These are phyloP conservation scores for Linyphia triangularis DNA, from an alignment of 2,888 invertebrate species.

Conservation along the genomic window DNA sequence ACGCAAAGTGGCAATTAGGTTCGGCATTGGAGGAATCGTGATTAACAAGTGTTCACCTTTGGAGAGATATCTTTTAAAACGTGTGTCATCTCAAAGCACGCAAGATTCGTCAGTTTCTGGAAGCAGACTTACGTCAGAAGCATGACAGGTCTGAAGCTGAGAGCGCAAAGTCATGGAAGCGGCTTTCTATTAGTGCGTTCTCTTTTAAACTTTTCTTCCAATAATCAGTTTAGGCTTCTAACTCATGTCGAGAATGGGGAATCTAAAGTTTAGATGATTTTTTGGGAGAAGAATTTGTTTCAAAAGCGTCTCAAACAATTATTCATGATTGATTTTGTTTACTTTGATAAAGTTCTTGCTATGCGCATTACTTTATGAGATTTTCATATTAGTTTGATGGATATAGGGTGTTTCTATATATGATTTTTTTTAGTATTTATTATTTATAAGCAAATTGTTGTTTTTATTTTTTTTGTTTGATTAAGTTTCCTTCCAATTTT, in stretches of 20 bases:
- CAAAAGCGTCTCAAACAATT: too few relatives aligned
- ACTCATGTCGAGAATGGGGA: background rate
- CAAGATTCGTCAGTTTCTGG: slow-evolving; percentile 34
- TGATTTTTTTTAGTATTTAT: too few relatives aligned
- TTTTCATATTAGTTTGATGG: too few relatives aligned
- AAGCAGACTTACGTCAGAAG: background rate
- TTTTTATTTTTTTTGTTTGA: too few relatives aligned
- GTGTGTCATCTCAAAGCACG: slow-evolving; percentile 54
- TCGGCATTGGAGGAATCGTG: slow-evolving; percentile 38
- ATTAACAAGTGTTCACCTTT: slow-evolving; percentile 54
- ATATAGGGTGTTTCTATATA: too few relatives aligned
- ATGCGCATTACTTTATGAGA: too few relatives aligned
- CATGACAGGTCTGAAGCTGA: slow-evolving; percentile 19
- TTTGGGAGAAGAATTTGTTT: too few relatives aligned
- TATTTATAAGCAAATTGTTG: too few relatives aligned
- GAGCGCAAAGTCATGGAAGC: slow-evolving; percentile 3
- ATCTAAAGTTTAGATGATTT: background rate
- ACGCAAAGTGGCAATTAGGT: slow-evolving; percentile 61
- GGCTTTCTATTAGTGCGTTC: background rate
- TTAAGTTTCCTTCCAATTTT: too few relatives aligned
- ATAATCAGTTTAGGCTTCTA: background rate
- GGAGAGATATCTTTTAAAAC: slow-evolving; percentile 31
- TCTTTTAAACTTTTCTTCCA: slow-evolving; percentile 3
- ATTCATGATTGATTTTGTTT: too few relatives aligned
- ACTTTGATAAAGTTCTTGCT: too few relatives aligned